Conservation (phyloP, 2,797 vertebrate species). For the Phrynocephalus forsythii region DNA sequence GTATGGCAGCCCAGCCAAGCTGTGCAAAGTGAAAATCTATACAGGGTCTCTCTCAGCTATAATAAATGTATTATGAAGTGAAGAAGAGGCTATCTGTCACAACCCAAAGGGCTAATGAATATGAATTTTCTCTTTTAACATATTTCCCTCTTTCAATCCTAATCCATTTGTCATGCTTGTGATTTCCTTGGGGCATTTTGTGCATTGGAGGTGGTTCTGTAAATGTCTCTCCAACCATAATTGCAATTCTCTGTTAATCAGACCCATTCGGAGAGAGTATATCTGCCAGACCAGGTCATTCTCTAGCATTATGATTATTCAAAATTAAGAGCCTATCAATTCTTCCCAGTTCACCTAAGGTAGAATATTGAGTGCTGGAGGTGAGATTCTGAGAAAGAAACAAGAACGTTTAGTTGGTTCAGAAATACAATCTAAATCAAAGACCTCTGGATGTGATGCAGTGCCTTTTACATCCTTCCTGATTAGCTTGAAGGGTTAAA, state of each 20-base stretch:
- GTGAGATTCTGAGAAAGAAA: slow-evolving; percentile 15
- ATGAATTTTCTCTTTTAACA: slow-evolving; percentile 47
- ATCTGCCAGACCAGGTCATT: slow-evolving; percentile 46
- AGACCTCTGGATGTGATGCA: background rate
- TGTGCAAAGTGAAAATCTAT: background rate
- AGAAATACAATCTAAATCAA: slow-evolving; percentile 2
- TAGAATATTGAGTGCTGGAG: slow-evolving; percentile 33
- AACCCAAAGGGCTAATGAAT: slow-evolving; percentile 49
- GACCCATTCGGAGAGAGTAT: background rate
- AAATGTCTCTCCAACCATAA: slow-evolving; percentile 23
- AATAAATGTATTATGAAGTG: background rate
- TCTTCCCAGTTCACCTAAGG: slow-evolving; percentile 39
- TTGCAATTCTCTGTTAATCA: slow-evolving; percentile 3
- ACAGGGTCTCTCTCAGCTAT: background rate
- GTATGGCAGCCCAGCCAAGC: background rate
- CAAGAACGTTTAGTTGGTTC: background rate
- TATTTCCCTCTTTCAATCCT: slow-evolving; percentile 12
- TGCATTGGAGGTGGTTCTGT: slow-evolving; percentile 22
- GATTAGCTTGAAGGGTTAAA: background rate
- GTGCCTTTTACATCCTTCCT: background rate
- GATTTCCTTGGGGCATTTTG: slow-evolving; percentile 38
- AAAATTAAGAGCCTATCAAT: slow-evolving; percentile 58
- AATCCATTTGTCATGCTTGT: slow-evolving; percentile 37
- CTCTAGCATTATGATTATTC: slow-evolving; percentile 22
- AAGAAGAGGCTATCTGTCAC: background rate